Evolutionary conservation across 2,888 invertebrate genomes (phyloP).

Genomic region (Eupithecia insigniata): DNA sequence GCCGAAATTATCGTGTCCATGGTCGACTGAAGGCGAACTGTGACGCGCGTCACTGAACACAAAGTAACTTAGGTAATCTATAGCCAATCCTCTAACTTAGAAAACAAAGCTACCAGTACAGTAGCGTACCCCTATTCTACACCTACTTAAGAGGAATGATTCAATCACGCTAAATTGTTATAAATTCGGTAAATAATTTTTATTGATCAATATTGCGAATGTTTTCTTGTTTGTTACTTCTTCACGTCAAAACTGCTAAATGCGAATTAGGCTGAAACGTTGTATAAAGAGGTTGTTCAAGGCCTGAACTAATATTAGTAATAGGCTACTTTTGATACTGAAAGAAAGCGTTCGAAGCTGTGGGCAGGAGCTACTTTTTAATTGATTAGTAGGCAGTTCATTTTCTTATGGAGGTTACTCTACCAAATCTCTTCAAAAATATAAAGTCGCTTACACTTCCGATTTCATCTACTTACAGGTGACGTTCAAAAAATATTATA

Average conservation of each 20-base stretch:
- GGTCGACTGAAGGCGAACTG: constrained; percentile 3
- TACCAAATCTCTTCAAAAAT: background rate
- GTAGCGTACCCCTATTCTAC: background rate
- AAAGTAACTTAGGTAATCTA: background rate
- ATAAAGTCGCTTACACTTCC: background rate
- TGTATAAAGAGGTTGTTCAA: no score
- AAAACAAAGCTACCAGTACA: background rate
- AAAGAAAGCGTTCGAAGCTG: no score
- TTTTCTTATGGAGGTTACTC: background rate
- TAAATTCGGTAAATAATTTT: background rate
- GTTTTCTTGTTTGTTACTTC: background rate
- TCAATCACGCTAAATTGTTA: background rate
- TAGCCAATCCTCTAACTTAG: background rate
- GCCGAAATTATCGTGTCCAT: background rate
- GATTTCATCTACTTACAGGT: background rate
- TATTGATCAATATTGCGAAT: background rate
- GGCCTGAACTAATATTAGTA: no score
- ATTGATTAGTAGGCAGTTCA: background rate
- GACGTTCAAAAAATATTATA: background rate
- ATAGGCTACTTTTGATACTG: no score
- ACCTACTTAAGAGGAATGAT: background rate
- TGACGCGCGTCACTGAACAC: constrained; percentile 2
- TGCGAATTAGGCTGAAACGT: no score
- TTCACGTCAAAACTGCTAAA: background rate
- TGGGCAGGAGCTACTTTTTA: background rate